Evolutionary conservation across 2,113 vertebrate species (phyloP), one percentile per base, ranked within the genome.

Genomic region (Romanogobio albipinnatus): DNA sequence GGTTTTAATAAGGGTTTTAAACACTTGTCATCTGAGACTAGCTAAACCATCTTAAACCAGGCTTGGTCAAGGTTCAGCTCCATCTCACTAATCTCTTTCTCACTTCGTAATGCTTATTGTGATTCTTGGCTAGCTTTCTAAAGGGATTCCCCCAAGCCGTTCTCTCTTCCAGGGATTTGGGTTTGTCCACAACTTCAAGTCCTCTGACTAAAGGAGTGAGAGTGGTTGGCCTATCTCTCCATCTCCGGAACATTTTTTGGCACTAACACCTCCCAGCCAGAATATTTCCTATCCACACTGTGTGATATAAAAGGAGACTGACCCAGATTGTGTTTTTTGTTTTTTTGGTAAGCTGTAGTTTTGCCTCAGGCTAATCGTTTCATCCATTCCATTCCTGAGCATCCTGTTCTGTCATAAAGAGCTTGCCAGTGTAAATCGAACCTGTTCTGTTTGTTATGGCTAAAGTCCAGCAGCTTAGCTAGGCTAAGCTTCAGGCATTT

Each of bases 291-390:
- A 14, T n/a, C 1, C 14, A 73, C 49, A 45, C n/a, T 39, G 19
- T 51, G 19, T 39, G 29, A 73, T 74, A 17, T 19, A 26, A 43
- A 78, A 61, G 56, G 56, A 59, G 19, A 53, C 19, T 36, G 33
- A 59, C 76, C 22, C 3, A 59, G 22, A 61, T 77, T 59, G 22
- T n/a, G 6, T 53, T 59, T 7, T 39, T n/a, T 9, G 6, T 49
- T 53, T 78, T n/a, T 39, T 59, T 59, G 76, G 76, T 43, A 59
- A 78, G 36, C 76, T 43, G 43, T 49, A 74, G 76, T 78, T 80
- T 64, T 49, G 43, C 43, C 11, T 49, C 59, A 19, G 77, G 59
- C 59, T 29, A 19, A 80, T 80, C 24, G 58, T 80, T 62, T 64
- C 77, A 80, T 80, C 77, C 14, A 64, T 76, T 71, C 36, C 51